A percentile compares a stretch with the other conserved stretches of the same genome.
Evolutionary conservation across 2,888 invertebrate genomes (phyloP).

Genomic region (Heteropelma amictum): DNA sequence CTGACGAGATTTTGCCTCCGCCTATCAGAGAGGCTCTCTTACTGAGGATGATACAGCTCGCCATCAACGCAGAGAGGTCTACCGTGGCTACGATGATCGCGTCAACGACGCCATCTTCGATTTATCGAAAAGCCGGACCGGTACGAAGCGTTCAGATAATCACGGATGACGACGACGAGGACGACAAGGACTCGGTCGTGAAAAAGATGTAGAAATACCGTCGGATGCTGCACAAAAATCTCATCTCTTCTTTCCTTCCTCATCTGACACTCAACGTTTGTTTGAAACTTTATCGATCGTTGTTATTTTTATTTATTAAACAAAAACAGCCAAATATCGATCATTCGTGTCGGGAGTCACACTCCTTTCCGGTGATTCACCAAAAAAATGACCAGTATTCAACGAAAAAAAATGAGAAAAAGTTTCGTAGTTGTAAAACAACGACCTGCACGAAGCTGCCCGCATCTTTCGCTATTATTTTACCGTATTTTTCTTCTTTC

Average conservation of each 20-base stretch:
- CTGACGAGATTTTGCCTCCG: slow-evolving; percentile 83
- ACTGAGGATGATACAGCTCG: slow-evolving; percentile 85
- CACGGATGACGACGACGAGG: slow-evolving; percentile 81
- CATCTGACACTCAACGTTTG: too few relatives aligned
- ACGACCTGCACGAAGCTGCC: background rate
- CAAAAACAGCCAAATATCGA: slow-evolving; percentile 44
- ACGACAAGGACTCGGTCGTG: slow-evolving; percentile 69
- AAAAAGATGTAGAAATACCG: slow-evolving; percentile 66
- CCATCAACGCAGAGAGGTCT: slow-evolving; percentile 82
- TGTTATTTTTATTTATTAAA: slow-evolving; percentile 28
- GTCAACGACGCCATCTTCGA: slow-evolving; percentile 64
- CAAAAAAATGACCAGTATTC: slow-evolving; percentile 26
- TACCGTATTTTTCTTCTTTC: background rate
- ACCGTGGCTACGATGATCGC: slow-evolving; percentile 76
- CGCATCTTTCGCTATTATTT: slow-evolving; percentile 2
- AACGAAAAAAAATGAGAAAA: too few relatives aligned
- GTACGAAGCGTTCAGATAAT: slow-evolving; percentile 86
- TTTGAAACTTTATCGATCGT: too few relatives aligned
- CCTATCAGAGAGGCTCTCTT: slow-evolving; percentile 86
- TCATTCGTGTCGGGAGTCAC: too few relatives aligned
- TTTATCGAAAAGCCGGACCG: slow-evolving; percentile 79
- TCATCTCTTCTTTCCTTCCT: too few relatives aligned
- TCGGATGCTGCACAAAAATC: too few relatives aligned
- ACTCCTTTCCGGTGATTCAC: too few relatives aligned
- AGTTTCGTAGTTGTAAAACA: slow-evolving; percentile 2